A percentile compares a stretch with the other conserved stretches of the same genome.
phyloP scores from a whole-genome alignment of 2,113 vertebrate genomes.

The Syngnathoides biaculeatus region DNA sequence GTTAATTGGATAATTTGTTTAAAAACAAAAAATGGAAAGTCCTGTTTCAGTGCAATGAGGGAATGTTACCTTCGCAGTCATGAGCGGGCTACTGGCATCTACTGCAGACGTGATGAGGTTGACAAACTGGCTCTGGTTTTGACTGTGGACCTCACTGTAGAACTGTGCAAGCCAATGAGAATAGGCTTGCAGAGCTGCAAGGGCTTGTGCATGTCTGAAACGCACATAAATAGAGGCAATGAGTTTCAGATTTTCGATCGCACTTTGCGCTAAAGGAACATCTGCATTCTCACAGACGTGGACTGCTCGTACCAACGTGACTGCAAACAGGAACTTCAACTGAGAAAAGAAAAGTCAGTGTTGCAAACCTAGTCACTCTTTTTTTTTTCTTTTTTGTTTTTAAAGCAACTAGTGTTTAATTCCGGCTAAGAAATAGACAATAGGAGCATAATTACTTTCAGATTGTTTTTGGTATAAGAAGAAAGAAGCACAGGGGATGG shows the following conservation, averaged over 20 bases:
- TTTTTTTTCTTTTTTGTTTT: no score
- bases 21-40: background rate
- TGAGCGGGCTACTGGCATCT: constrained; percentile 88
- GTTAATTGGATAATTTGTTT: no score
- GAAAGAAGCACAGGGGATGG: no score
- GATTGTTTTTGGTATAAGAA: no score
- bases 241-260: background rate
- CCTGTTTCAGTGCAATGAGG: background rate
- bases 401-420: no score
- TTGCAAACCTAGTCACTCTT: no score
- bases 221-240: background rate
- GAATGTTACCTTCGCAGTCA: constrained; percentile 87
- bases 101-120: constrained; percentile 88
- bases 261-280: background rate
- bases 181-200: constrained; percentile 94
- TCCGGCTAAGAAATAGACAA: no score
- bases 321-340: no score
- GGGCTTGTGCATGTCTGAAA: constrained; percentile 89
- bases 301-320: no score
- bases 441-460: no score
- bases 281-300: background rate
- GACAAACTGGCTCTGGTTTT: constrained; percentile 87
- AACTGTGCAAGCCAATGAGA: constrained; percentile 96
- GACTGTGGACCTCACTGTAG: constrained; percentile 88
- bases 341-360: no score